Base-by-base conservation (phyloP, 2,113 vertebrate genomes). In the Hippopotamus amphibius region DNA sequence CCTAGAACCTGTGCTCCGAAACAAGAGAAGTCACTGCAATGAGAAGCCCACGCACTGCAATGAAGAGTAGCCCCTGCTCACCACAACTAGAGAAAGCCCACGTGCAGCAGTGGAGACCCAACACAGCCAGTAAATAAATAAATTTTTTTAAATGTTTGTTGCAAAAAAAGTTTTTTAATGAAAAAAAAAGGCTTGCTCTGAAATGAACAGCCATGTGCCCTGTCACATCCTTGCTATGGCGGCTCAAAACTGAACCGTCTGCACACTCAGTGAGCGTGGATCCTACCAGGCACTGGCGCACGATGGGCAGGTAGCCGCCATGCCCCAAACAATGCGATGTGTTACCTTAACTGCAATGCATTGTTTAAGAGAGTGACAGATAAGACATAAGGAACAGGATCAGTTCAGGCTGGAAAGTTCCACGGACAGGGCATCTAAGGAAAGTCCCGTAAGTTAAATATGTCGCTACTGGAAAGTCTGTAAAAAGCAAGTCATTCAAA, bases 391-490 rank as follows among this genome's bases (percentile, higher is more conserved):
- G 19, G 9, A 53, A 74, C 7, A 21, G 15, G 63, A 66, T 53
- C 30, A 33, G 14, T 50, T 48, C 11, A 22, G 65, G 41, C 48
- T 19, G 11, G 41, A 76, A 28, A 19, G 5, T 13, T 46, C 9
- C 53, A 46, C 0, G 0, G 0, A 10, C 11, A 10, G 11, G 4
- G 5, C 28, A 41, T 2, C 46, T 30, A 7, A 53, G 0, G 1
- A 41, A 37, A 55, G 4, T 53, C 41, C 13, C 2, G 4, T 37
- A 57, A 57, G 16, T 24, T 33, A 55, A 53, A n/a, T 0, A 2
- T 5, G 41, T 7, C 1, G 4, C 43, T 26, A 12, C 8, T 33
- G n/a, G 21, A 53, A 87, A 76, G 41, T 30, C 69, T 26, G 12
- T 3, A 50, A 59, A 37, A 26, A 33, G 7, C 59, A 24, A 26